Evolutionary conservation across 1,140 invertebrate genomes (phyloP).

Genomic region (Harlomillsia oculata): DNA sequence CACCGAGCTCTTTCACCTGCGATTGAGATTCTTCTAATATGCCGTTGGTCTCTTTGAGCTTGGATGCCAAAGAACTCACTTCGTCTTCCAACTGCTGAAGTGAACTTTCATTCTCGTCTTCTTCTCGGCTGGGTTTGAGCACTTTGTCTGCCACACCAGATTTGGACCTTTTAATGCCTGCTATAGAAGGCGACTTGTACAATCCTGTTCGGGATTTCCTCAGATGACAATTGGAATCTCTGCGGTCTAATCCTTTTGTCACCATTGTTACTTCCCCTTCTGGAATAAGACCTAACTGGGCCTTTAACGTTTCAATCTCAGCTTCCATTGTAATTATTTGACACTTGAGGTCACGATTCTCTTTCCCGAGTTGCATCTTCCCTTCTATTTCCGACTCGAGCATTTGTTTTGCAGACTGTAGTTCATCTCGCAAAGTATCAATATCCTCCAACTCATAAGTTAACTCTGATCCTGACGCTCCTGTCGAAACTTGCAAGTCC

Average conservation of each 20-base stretch:
- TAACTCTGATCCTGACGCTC: constrained; percentile 47
- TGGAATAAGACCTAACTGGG: constrained; percentile 38
- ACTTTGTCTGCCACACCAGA: constrained; percentile 23
- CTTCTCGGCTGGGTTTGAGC: constrained; percentile 44
- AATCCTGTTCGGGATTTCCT: constrained; percentile 31
- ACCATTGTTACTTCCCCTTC: constrained; percentile 35
- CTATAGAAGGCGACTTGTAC: constrained; percentile 32
- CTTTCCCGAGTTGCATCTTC: constrained; percentile 71
- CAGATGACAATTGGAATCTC: constrained; percentile 22
- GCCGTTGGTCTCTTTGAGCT: constrained; percentile 62
- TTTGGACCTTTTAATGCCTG: constrained; percentile 32
- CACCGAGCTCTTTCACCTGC: constrained; percentile 60
- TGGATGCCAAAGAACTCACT: constrained; percentile 49
- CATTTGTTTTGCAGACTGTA: constrained; percentile 83
- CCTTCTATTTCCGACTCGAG: constrained; percentile 73
- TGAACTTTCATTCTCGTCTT: constrained; percentile 43
- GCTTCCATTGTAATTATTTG: constrained; percentile 35
- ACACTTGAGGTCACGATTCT: constrained; percentile 67
- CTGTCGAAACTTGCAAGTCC: constrained; percentile 38
- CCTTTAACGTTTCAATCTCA: constrained; percentile 39
- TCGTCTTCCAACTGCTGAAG: constrained; percentile 40
- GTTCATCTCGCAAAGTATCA: constrained; percentile 74
- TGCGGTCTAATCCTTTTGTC: constrained; percentile 25
- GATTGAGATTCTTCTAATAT: constrained; percentile 67
- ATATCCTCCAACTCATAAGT: constrained; percentile 72